These are phyloP conservation scores for Gobiocypris rarus DNA, from an alignment of 2,113 vertebrate species.

Conservation along the genomic window DNA sequence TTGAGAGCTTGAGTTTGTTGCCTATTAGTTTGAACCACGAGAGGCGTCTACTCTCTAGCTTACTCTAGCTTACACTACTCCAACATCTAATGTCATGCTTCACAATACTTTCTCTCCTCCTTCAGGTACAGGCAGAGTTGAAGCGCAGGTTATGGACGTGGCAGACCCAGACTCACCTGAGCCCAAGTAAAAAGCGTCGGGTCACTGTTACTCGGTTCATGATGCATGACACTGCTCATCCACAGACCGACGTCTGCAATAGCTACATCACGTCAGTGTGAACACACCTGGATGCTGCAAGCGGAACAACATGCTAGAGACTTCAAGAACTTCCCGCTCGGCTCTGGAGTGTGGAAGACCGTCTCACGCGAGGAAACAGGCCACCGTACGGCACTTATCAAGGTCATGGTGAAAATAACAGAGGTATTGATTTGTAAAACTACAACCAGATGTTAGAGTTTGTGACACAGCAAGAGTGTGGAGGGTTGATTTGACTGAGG, in stretches of 20 bases:
- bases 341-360: neutral
- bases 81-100: no score
- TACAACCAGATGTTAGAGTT: neutral
- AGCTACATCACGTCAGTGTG: constrained; percentile 68
- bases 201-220: constrained; percentile 76
- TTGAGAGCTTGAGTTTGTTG: no score
- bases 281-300: constrained; percentile 39
- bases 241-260: constrained; percentile 64
- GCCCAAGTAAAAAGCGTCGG: constrained; percentile 69
- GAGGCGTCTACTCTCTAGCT: no score
- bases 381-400: neutral
- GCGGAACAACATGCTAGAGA: neutral
- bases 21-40: no score
- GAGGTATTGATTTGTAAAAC: neutral
- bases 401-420: neutral
- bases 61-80: no score
- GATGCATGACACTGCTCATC: constrained; percentile 70
- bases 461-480: neutral
- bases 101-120: neutral
- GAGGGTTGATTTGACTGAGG: neutral
- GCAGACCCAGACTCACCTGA: constrained; percentile 72
- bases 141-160: constrained; percentile 77
- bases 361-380: neutral
- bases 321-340: neutral
- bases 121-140: constrained; percentile 83